Percentiles rank a stretch among this genome's conserved stretches.
phyloP scores from a whole-genome alignment of 2,888 invertebrate species.

The Amblyjoppa proteus region DNA sequence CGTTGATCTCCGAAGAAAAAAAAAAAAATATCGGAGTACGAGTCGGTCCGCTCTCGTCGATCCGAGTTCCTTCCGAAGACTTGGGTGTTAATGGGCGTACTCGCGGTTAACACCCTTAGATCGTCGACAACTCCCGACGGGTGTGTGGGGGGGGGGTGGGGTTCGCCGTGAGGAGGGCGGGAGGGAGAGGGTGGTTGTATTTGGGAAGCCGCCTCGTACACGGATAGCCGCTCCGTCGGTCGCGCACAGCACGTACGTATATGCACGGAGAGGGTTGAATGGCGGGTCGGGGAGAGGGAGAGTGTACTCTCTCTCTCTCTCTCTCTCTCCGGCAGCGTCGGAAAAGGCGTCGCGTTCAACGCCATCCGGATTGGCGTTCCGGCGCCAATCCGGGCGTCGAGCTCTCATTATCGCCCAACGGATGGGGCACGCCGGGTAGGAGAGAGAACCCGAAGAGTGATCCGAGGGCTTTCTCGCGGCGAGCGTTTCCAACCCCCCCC shows the following conservation, averaged over 20 bases:
- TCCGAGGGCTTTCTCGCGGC: conserved; percentile 14
- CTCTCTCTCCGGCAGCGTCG: conserved; percentile 79
- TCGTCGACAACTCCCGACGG: conserved; percentile 57
- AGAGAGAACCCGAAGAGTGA: conserved; percentile 77
- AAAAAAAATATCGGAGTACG: conserved; percentile 40
- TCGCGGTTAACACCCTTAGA: conserved; percentile 84
- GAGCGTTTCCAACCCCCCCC: conserved; percentile 12
- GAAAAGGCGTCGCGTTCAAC: conserved; percentile 85
- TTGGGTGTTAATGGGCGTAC: conserved; percentile 84
- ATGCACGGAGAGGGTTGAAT: conserved; percentile 45
- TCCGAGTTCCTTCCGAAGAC: conserved; percentile 47
- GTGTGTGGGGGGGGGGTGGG: conserved; percentile 59
- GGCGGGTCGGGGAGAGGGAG: conserved; percentile 59
- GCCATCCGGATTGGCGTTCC: conserved; percentile 85
- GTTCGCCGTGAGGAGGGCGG: conserved; percentile 46
- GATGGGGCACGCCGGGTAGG: conserved; percentile 75
- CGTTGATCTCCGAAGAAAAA: not conserved
- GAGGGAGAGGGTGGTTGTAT: not conserved
- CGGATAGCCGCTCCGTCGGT: not conserved
- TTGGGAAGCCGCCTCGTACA: not conserved
- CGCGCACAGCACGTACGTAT: not conserved
- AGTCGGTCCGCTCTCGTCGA: conserved; percentile 5
- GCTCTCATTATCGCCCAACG: conserved; percentile 83
- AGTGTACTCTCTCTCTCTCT: conserved; percentile 57
- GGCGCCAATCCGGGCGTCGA: conserved; percentile 84